These are phyloP conservation scores for Muscidifurax raptorellus DNA, from an alignment of 1,140 invertebrate genomes.

Conservation along the genomic window DNA sequence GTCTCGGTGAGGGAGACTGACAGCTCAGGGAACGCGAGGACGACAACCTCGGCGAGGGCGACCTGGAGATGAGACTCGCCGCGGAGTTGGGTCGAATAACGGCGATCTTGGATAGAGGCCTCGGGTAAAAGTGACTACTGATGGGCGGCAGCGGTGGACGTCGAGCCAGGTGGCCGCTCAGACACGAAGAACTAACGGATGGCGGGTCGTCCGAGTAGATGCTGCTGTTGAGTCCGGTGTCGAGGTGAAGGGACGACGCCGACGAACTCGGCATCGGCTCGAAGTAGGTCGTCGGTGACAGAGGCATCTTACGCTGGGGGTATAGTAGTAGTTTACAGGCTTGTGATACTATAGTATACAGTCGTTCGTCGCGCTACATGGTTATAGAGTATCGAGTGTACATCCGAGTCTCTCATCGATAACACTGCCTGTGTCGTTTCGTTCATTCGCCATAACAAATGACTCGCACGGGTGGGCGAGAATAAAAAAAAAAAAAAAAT, in stretches of 20 bases:
- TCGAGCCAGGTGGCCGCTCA: slow-evolving; percentile 33
- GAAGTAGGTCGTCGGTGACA: slow-evolving; percentile 56
- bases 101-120: slow-evolving; percentile 54
- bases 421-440: not conserved
- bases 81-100: slow-evolving; percentile 56
- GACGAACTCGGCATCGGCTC: slow-evolving; percentile 33
- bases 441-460: not conserved
- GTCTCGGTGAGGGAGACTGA: slow-evolving; percentile 6
- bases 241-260: not conserved
- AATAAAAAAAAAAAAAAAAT: no score
- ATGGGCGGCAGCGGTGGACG: slow-evolving; percentile 59
- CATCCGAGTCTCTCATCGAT: not conserved
- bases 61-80: slow-evolving; percentile 25
- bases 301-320: slow-evolving; percentile 57
- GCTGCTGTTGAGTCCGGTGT: not conserved
- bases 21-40: not conserved
- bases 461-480: not conserved
- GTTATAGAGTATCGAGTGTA: not conserved
- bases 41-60: slow-evolving; percentile 15
- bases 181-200: not conserved
- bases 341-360: not conserved
- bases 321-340: not conserved
- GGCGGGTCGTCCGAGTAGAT: not conserved
- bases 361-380: slow-evolving; percentile 12
- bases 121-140: slow-evolving; percentile 46